These are phyloP conservation scores for Cygnus olor DNA, from an alignment of 2,797 vertebrate genomes.

Conservation along the genomic window DNA sequence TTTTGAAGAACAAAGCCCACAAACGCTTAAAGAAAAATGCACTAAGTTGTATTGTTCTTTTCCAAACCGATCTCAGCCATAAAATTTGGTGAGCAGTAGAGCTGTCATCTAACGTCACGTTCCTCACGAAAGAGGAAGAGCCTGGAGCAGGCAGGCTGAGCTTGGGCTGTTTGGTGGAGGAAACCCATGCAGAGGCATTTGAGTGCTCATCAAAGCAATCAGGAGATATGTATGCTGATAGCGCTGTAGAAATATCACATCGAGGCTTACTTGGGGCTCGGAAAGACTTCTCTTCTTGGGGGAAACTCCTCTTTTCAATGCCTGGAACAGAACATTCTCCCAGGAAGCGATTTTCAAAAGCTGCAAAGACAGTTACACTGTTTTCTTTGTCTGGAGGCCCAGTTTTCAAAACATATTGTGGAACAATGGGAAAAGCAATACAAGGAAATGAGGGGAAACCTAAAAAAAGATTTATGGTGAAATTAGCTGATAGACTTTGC, in stretches of 20 bases:
- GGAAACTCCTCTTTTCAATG: not conserved
- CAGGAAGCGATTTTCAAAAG: not conserved
- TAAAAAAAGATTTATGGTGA: not conserved
- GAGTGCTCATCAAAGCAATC: not conserved
- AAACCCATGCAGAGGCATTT: not conserved
- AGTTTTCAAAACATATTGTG: not conserved
- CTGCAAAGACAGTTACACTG: not conserved
- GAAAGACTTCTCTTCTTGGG: not conserved
- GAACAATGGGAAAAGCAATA: not conserved
- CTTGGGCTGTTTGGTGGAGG: not conserved
- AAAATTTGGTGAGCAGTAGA: not conserved
- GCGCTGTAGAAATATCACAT: not conserved
- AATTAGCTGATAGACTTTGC: not conserved
- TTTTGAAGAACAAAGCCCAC: not conserved
- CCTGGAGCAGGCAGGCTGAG: not conserved
- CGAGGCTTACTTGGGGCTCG: not conserved
- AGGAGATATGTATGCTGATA: not conserved
- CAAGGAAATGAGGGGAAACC: not conserved
- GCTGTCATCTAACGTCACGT: fast-evolving
- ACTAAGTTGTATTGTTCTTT: not conserved
- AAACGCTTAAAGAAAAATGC: not conserved
- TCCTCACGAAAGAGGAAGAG: not conserved
- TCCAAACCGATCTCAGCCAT: not conserved
- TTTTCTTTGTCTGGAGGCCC: not conserved
- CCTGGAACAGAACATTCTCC: not conserved